These are phyloP conservation scores for Raja brachyura DNA, from an alignment of 2,113 vertebrate genomes.

Conservation along the genomic window DNA sequence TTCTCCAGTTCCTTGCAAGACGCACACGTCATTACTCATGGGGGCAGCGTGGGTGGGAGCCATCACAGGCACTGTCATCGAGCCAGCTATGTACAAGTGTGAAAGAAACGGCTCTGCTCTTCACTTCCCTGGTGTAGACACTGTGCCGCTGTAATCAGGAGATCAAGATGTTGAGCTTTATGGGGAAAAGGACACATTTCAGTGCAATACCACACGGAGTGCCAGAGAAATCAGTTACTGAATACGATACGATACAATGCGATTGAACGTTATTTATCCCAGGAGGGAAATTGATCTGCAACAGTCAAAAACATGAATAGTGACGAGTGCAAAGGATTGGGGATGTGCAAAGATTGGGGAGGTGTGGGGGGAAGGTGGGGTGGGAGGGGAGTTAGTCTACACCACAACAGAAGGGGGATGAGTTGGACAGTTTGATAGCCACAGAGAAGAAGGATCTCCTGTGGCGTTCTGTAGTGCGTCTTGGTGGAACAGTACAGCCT, in stretches of 20 bases:
- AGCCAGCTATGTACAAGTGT: background rate
- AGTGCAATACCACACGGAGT: background rate
- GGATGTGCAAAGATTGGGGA: no score
- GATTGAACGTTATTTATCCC: no score
- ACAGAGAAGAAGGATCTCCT: no score
- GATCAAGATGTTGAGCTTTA: background rate
- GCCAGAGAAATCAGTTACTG: background rate
- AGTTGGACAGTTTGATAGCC: no score
- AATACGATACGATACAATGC: no score
- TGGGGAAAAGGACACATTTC: background rate
- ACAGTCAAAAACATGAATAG: no score
- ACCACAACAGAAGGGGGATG: no score
- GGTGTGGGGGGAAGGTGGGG: no score
- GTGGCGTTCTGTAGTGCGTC: no score
- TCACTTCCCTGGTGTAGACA: background rate
- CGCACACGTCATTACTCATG: background rate
- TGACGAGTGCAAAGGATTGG: no score
- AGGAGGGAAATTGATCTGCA: no score
- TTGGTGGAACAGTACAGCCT: background rate
- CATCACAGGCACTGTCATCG: background rate
- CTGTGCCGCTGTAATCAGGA: background rate
- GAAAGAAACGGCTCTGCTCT: background rate
- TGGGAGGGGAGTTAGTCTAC: no score
- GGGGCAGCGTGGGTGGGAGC: background rate
- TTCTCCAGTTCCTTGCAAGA: background rate